These are phyloP conservation scores for Drosophila obscura DNA, from an alignment of 1,140 invertebrate species.

Conservation along the genomic window DNA sequence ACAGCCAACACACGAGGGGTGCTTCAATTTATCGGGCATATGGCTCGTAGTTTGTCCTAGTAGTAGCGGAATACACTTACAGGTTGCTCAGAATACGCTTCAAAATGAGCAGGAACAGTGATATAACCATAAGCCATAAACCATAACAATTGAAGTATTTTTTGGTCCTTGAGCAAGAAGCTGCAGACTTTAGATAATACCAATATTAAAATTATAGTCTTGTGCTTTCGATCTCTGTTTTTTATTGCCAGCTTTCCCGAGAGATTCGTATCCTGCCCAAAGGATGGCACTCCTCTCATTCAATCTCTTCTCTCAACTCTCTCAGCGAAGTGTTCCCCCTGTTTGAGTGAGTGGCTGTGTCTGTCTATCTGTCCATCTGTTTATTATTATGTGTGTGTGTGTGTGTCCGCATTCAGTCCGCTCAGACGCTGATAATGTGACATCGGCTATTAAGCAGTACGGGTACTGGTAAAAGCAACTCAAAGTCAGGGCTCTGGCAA, in stretches of 20 bases:
- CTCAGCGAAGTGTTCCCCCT: background rate
- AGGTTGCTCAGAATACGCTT: no score
- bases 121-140: no score
- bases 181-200: no score
- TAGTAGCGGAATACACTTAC: no score
- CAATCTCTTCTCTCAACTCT: background rate
- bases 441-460: slow-evolving; percentile 56
- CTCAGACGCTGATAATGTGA: slow-evolving; percentile 48
- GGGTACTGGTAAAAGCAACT: slow-evolving; percentile 40
- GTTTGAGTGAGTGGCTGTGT: background rate
- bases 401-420: background rate
- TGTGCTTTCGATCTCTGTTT: no score
- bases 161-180: no score
- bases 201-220: no score
- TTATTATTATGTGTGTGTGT: background rate
- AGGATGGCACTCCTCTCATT: no score
- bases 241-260: background rate
- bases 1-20: slow-evolving; percentile 11
- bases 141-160: no score
- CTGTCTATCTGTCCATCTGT: background rate
- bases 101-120: no score
- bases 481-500: slow-evolving; percentile 41
- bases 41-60: background rate
- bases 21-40: background rate
- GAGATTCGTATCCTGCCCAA: no score